Percentiles rank a stretch among this genome's conserved stretches.
Conservation (phyloP, 2,888 invertebrate species). For the Imbricaverruca yamaguchii region DNA sequence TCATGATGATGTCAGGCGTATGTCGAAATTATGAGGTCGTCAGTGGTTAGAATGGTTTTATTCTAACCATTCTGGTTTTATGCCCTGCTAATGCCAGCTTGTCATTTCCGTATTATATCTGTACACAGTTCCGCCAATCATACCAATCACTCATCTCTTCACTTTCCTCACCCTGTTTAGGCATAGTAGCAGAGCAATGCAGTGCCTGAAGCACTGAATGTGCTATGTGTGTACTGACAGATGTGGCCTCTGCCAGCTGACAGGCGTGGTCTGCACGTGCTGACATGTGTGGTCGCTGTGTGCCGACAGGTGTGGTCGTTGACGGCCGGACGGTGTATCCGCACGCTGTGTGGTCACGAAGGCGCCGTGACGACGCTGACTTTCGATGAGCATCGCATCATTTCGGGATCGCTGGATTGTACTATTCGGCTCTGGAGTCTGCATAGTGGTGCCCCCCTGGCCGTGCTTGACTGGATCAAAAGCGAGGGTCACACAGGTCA, state of each 20-base stretch:
- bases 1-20: too few relatives aligned
- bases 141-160: too few relatives aligned
- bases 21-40: too few relatives aligned
- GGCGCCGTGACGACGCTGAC: conserved; percentile 48
- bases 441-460: conserved; percentile 42
- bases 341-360: conserved; percentile 45
- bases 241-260: not conserved
- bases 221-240: not conserved
- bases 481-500: conserved; percentile 48
- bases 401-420: conserved; percentile 47
- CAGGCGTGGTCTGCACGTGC: not conserved
- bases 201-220: too few relatives aligned
- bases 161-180: too few relatives aligned
- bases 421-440: conserved; percentile 48
- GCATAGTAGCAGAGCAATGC: too few relatives aligned
- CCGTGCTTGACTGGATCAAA: conserved; percentile 49
- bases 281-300: not conserved
- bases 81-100: too few relatives aligned
- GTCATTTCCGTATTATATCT: too few relatives aligned
- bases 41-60: too few relatives aligned
- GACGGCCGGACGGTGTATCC: conserved; percentile 41
- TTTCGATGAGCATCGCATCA: conserved; percentile 43
- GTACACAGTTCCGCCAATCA: too few relatives aligned
- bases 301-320: conserved; percentile 44
- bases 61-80: too few relatives aligned